These are phyloP conservation scores for Amiota minor DNA, from an alignment of 2,888 invertebrate genomes.

Conservation along the genomic window DNA sequence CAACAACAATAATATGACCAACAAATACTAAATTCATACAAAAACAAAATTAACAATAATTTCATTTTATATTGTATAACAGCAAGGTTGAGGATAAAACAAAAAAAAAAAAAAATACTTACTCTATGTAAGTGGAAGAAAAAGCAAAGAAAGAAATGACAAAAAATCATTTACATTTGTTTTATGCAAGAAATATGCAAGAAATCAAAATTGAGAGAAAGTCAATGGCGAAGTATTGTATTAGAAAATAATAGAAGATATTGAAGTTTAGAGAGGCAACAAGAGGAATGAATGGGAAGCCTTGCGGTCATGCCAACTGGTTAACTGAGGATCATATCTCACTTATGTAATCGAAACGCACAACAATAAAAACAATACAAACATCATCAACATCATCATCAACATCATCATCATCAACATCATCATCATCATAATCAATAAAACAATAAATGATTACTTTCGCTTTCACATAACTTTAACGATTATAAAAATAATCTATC, in stretches of 20 bases:
- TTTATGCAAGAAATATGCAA: no score
- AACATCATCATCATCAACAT: no score
- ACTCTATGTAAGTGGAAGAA: constrained; percentile 28
- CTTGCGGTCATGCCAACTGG: constrained; percentile 46
- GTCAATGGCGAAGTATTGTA: constrained; percentile 26
- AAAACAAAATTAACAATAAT: no score
- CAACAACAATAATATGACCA: no score
- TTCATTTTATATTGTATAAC: constrained; percentile 57
- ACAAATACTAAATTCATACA: no score
- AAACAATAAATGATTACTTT: no score
- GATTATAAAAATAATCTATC: no score
- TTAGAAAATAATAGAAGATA: constrained; percentile 29
- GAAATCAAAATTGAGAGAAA: constrained; percentile 45
- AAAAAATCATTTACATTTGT: not conserved
- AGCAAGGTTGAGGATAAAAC: constrained; percentile 59
- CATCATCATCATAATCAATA: no score
- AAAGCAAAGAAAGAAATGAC: constrained; percentile 22
- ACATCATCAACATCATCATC: no score
- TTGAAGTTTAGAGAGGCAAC: constrained; percentile 2
- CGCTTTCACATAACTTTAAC: no score
- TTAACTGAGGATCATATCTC: constrained; percentile 51
- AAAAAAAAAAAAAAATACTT: constrained; percentile 39
- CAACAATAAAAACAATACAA: no score
- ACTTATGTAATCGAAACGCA: no score
- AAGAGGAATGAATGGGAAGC: not conserved